Conservation (phyloP, 1,140 invertebrate genomes). For the Pseudomyrmex sp. region DNA sequence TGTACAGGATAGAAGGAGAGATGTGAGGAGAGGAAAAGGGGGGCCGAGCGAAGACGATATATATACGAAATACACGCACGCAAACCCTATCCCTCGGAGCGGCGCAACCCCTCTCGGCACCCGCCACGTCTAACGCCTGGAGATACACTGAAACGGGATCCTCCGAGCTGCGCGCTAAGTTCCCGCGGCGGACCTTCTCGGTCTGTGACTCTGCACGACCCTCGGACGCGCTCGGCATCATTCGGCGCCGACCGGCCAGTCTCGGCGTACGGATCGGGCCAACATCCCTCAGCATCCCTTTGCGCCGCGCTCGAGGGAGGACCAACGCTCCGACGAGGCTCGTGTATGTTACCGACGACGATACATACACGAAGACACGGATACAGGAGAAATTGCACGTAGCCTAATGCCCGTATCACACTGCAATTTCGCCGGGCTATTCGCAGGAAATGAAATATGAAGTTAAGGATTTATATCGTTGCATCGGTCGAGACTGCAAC, state of each 20-base stretch:
- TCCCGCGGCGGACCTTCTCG: slow-evolving; percentile 61
- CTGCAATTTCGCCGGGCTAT: slow-evolving; percentile 4
- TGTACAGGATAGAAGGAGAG: neutral
- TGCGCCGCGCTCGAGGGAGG: neutral
- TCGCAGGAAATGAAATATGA: slow-evolving; percentile 35
- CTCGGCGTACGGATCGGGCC: slow-evolving; percentile 38
- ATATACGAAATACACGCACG: slow-evolving; percentile 21
- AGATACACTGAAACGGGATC: slow-evolving; percentile 73
- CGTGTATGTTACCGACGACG: neutral
- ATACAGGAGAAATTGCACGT: slow-evolving; percentile 54
- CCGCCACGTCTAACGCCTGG: slow-evolving; percentile 74
- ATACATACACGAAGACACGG: slow-evolving; percentile 10
- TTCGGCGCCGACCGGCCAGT: slow-evolving; percentile 61
- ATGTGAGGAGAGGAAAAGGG: neutral
- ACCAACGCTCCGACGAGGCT: no score
- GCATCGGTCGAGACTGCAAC: neutral
- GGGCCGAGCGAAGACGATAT: slow-evolving; percentile 38
- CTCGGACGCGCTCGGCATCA: slow-evolving; percentile 65
- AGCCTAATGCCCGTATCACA: slow-evolving; percentile 45
- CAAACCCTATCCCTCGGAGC: slow-evolving; percentile 24
- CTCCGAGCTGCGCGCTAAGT: slow-evolving; percentile 71
- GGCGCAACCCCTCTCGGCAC: slow-evolving; percentile 67
- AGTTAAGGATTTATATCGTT: neutral
- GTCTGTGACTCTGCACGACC: slow-evolving; percentile 52
- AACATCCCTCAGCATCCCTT: neutral